Base-by-base conservation (phyloP, 1,140 invertebrate genomes). In the Ostrea denselamellosa region DNA sequence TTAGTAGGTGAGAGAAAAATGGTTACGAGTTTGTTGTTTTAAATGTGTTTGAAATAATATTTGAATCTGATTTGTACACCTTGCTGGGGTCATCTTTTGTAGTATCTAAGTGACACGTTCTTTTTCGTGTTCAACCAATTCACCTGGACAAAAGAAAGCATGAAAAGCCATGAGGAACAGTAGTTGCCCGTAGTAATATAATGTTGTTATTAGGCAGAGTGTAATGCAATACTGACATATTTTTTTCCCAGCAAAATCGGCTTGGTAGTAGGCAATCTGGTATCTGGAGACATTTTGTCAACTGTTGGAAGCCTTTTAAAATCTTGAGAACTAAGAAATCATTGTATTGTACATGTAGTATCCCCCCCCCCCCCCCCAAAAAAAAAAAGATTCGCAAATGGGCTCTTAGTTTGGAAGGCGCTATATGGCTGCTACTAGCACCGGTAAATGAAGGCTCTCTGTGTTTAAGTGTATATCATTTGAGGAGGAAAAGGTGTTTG, bases 261-360 rank as follows among this genome's bases (percentile, higher is more conserved):
- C 22, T 62, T 84, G 10, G 87, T 88, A 12, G 85, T 88, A 22
- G 87, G 87, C 28, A 85, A 22, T 77, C 87, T 85, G 56, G 87
- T 85, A 51, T 88, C 87, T 25, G 83, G 53, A 68, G 62, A 19
- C 4, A n/a, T n/a, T 62, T 34, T 51, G 7, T 56, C 25, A 85
- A 71, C 22, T 89, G 34, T 22, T 71, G 22, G 17, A 19, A 34
- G 25, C 88, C 82, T 54, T 85, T 68, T 25, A 89, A 85, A 19
- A 86, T 86, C 51, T 89, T 86, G 7, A 56, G 56, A n/a, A 85
- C 81, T 28, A 89, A 22, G 68, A 89, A 89, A 25, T 52, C 25
- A 34, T 71, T 51, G 77, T 85, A 88, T 0, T 71, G 10, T 2
- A 85, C 17, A n/a, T 85, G 53, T 12, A 86, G 8, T 8, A 19